Evolutionary conservation across 2,113 vertebrate genomes (phyloP).

Genomic region (Origma solitaria): DNA sequence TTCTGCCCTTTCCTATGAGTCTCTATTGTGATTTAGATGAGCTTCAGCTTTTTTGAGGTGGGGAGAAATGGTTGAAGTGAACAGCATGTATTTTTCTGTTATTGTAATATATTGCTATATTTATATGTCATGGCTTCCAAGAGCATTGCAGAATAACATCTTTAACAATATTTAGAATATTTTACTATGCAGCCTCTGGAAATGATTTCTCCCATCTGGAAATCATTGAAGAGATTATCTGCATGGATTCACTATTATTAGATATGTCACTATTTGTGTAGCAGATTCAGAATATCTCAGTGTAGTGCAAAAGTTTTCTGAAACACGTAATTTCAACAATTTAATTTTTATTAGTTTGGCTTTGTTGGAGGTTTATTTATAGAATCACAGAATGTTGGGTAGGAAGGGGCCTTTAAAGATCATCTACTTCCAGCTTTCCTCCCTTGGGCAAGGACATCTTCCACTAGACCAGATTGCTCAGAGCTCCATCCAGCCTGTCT

Average conservation of each 20-base stretch:
- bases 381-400: neutral
- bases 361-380: neutral
- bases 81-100: neutral
- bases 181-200: neutral
- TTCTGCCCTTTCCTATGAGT: neutral
- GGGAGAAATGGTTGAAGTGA: neutral
- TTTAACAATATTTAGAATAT: neutral
- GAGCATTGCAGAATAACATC: neutral
- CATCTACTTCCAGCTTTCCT: neutral
- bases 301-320: neutral
- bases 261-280: neutral
- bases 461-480: neutral
- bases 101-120: neutral
- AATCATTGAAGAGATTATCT: neutral
- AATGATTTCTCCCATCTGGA: neutral
- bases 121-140: neutral
- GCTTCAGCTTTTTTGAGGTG: neutral
- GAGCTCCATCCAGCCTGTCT: neutral
- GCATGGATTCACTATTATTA: neutral
- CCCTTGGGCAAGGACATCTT: neutral
- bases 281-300: neutral
- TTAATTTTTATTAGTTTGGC: neutral
- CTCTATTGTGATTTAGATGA: neutral
- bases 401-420: neutral
- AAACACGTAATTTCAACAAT: neutral